Conservation (phyloP, 1,140 invertebrate species). For the Paramacrobiotus metropolitanus region DNA sequence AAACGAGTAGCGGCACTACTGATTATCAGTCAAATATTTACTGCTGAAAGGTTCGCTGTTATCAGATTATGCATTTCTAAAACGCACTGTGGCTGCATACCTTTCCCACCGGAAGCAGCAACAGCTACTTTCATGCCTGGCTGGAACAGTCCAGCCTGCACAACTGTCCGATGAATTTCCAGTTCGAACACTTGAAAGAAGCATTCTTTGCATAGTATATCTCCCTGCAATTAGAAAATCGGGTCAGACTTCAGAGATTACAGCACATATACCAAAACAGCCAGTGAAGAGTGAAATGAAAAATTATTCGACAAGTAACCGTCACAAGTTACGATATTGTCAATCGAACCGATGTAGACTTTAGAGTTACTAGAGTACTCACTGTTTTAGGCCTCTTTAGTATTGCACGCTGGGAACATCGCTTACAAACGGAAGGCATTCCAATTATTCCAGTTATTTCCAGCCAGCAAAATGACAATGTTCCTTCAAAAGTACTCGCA, state of each 20-base stretch:
- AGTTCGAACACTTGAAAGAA: slow-evolving; percentile 83
- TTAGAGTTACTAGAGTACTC: slow-evolving; percentile 10
- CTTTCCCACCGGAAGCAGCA: slow-evolving; percentile 88
- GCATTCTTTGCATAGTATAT: slow-evolving; percentile 78
- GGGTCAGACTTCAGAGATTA: slow-evolving; percentile 45
- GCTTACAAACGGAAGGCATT: slow-evolving; percentile 6
- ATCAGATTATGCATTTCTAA: too few species aligned
- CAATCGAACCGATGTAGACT: not conserved
- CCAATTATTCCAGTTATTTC: too few species aligned
- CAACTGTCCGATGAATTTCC: slow-evolving; percentile 87
- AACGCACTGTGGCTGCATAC: too few species aligned
- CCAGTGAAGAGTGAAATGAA: not conserved
- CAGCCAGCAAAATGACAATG: too few species aligned
- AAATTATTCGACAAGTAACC: not conserved
- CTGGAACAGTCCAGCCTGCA: slow-evolving; percentile 54
- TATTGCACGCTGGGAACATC: slow-evolving; percentile 10
- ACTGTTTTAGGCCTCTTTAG: slow-evolving; percentile 19
- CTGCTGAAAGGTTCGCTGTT: too few species aligned
- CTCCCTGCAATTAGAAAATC: slow-evolving; percentile 28
- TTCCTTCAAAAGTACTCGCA: too few species aligned
- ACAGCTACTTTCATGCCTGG: slow-evolving; percentile 69
- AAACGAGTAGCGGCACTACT: too few species aligned
- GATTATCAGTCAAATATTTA: too few species aligned
- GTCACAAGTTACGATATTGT: not conserved
- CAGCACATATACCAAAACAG: slow-evolving; percentile 27